Base-by-base conservation (phyloP, 2,888 invertebrate genomes). In the Conchocele bisecta region DNA sequence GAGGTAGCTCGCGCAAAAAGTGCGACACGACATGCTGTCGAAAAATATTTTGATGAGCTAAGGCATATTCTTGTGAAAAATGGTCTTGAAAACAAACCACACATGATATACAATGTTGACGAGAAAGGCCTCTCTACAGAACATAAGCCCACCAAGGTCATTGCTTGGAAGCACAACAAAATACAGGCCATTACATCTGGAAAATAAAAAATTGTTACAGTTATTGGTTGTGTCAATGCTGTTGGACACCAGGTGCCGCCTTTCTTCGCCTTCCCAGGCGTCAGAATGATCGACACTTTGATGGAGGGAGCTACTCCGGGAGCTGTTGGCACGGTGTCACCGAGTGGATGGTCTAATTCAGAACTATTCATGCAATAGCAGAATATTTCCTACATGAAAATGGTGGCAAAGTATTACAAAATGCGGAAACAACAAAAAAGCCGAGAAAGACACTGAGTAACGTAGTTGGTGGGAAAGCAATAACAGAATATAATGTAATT, bases 241-340 rank as follows among this genome's bases (percentile, higher is more conserved):
- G n/a, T 56, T 15, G 69, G 57, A 11, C 37, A 42, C 20, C 50
- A 42, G 29, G 37, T 66, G 5, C 53, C 58, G 15, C 61, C 61
- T n/a, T 76, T 56, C 24, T 73, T 72, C 5, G 51, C 58, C 9
- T 70, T 64, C 46, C 66, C 61, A 1, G 71, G 60, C 3, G 53
- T 41, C 26, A 20, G 59, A 2, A 61, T 77, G 70, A 6, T 28
- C 26, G 29, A 29, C 11, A 29, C 24, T 0, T 17, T 73, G 1
- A 22, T 77, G 29, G 46, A 71, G 20, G 71, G 68, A 17, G 58
- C 60, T 11, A 33, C 68, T 4, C 41, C 66, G 28, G 78, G 74
- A 28, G 56, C 58, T 2, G n/a, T 7, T 20, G 69, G 70, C 3
- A 17, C 39, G 22, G 51, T 73, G 3, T 29, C 59, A n/a, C 39